A percentile compares a stretch with the other conserved stretches of the same genome.
Conservation (phyloP, 2,888 invertebrate species). For the Idaea dimidiata region DNA sequence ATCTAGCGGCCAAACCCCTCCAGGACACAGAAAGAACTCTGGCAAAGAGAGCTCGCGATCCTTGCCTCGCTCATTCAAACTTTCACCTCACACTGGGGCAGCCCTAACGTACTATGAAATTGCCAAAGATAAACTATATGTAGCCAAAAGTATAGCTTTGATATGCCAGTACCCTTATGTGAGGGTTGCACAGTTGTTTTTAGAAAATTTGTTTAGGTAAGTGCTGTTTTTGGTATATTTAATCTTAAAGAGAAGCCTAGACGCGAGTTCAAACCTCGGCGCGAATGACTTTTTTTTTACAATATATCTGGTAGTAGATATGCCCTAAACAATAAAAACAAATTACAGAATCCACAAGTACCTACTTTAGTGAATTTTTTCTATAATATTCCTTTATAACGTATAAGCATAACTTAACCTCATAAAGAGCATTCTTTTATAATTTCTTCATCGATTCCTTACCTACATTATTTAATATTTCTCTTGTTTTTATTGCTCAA, state of each 20-base stretch:
- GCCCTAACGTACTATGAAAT: slow-evolving; percentile 95
- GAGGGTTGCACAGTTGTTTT: slow-evolving; percentile 91
- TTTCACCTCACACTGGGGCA: slow-evolving; percentile 88
- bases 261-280: too few relatives aligned
- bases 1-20: slow-evolving; percentile 88
- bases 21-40: slow-evolving; percentile 79
- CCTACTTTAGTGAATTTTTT: too few relatives aligned
- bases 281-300: too few relatives aligned
- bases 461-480: too few relatives aligned
- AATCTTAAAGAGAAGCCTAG: neutral
- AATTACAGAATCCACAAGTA: too few relatives aligned
- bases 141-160: slow-evolving; percentile 96
- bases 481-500: too few relatives aligned
- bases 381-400: too few relatives aligned
- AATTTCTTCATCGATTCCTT: too few relatives aligned
- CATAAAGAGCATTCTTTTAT: too few relatives aligned
- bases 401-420: neutral
- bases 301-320: too few relatives aligned
- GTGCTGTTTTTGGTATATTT: slow-evolving; percentile 30
- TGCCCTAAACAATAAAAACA: too few relatives aligned
- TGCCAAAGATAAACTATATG: slow-evolving; percentile 95
- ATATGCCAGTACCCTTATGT: slow-evolving; percentile 96
- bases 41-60: slow-evolving; percentile 90
- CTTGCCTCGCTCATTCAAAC: slow-evolving; percentile 93
- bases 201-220: slow-evolving; percentile 92